phyloP scores from a whole-genome alignment of 2,888 invertebrate species.

The Barypeithes pellucidus region DNA sequence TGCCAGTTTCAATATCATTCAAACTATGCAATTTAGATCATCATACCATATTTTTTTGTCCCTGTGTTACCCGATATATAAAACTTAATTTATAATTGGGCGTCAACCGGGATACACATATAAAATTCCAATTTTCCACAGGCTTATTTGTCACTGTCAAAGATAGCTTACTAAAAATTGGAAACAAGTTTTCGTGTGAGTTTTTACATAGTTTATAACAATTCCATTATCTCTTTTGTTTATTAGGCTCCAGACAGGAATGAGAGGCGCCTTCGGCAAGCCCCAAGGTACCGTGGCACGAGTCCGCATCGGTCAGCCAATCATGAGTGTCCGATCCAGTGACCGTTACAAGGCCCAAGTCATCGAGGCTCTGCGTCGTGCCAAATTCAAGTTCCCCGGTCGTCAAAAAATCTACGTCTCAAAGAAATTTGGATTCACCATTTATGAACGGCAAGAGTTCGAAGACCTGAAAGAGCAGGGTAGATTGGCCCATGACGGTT shows the following conservation, averaged over 20 bases:
- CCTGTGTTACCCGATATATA: conserved; percentile 43
- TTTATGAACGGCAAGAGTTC: conserved; percentile 93
- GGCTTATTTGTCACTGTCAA: conserved; percentile 29
- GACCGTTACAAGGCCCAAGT: conserved; percentile 96
- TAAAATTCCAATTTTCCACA: conserved; percentile 40
- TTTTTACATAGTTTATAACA: not conserved
- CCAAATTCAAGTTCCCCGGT: conserved; percentile 99
- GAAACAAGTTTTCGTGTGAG: not conserved
- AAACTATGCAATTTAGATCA: no score
- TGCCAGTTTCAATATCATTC: no score
- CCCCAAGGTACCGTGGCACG: conserved; percentile 99
- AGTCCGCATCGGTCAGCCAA: conserved; percentile 98
- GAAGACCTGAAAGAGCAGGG: conserved; percentile 88
- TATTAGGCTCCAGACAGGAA: conserved; percentile 97
- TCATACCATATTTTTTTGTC: conserved; percentile 36
- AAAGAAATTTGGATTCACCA: conserved; percentile 99
- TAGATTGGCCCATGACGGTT: conserved; percentile 92
- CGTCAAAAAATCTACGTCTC: conserved; percentile 99
- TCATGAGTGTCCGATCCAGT: conserved; percentile 97
- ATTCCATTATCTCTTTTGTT: no score
- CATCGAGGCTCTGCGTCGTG: conserved; percentile 98
- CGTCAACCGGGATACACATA: conserved; percentile 46
- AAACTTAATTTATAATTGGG: conserved; percentile 43
- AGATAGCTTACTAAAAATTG: conserved; percentile 41
- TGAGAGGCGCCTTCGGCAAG: conserved; percentile 99